Evolutionary conservation across 2,797 vertebrate species (phyloP), one percentile per base, ranked within the genome.

Genomic region (Pampus argenteus): DNA sequence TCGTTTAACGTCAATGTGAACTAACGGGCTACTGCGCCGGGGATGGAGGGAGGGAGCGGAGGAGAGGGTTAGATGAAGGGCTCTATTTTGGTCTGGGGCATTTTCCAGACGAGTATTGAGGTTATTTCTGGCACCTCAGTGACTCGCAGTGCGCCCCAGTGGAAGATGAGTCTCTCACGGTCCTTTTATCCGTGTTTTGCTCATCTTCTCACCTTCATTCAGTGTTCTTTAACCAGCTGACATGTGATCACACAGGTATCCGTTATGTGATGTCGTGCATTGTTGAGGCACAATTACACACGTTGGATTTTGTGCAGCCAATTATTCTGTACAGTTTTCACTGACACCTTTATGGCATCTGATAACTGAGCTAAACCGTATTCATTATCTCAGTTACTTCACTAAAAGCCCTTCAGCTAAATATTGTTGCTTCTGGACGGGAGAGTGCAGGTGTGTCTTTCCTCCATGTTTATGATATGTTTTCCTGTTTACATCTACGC

Each of bases 1-100:
- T 81, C 55, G 5, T 83, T 89, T 73, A 72, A 81, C 38, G 4
- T 84, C 85, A 64, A 60, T 31, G 71, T 38, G 71, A 81, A 69
- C 67, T 9, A 38, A 65, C 55, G 42, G 64, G 26, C 63, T 9
- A 3, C 68, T 66, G 64, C 45, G 54, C 50, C 2, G 7, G 26
- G 31, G 65, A 6, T 5, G 17, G 44, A 10, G 55, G n/a, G 52
- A 25, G 5, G 17, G 50, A 17, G 22, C 9, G 28, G 9, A 31
- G 22, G 26, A 57, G 22, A 58, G 26, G 5, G 13, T 40, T 40
- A 40, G 40, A 42, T 42, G 40, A 17, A 42, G 9, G 14, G 6
- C 31, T 34, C 31, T 34, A 34, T 34, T 34, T 3, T 34, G 0
- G 9, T 34, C 9, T 34, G 31, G 31, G 22, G 2, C 48, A 23